Base-by-base conservation (phyloP, 2,113 vertebrate genomes). In the Coryphaenoides rupestris region DNA sequence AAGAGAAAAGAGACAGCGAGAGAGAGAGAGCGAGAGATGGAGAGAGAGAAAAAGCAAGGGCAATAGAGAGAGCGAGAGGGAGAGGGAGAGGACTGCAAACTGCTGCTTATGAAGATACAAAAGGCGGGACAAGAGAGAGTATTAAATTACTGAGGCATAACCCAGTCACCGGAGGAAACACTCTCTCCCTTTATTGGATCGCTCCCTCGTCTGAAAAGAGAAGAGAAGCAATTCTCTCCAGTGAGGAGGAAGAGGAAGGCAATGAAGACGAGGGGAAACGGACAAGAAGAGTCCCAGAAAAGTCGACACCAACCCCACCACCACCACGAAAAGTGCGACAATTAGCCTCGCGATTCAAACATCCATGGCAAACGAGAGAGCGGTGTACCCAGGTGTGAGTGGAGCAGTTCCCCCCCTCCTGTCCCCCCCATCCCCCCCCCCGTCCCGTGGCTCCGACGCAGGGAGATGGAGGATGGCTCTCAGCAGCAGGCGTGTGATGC, bases 111-210 rank as follows among this genome's bases (percentile, higher is more conserved):
- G 19, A 21, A 21, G 52, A 22, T 21, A 33, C 23, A 26, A 16
- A 28, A 19, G 19, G 52, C 17, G 19, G 52, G 19, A 21, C 21
- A 17, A 17, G 26, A 58, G 57, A 58, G 19, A 21, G 52, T 12
- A 21, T 70, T 45, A 47, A 71, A 65, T 66, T 60, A 55, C 60
- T 62, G 56, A 73, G 50, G 55, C 21, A 53, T 65, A 69, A 63
- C 28, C 58, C 61, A 59, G 57, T 7, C 67, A 75, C 49, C 33
- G 54, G 69, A 66, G 71, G 65, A 72, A 65, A 73, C 15, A 52
- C 57, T 58, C 15, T 9, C 45, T 58, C 28, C 28, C 52, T 72
- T 69, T 59, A 65, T 68, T 73, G 5, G n/a, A 74, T 55, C 73
- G 62, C 55, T 69, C 71, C 2, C 21, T 33, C 66, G 65, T 75